Percentiles rank a stretch among this genome's conserved stretches.
phyloP scores from a whole-genome alignment of 2,888 invertebrate genomes.

The Chouioia cunea region DNA sequence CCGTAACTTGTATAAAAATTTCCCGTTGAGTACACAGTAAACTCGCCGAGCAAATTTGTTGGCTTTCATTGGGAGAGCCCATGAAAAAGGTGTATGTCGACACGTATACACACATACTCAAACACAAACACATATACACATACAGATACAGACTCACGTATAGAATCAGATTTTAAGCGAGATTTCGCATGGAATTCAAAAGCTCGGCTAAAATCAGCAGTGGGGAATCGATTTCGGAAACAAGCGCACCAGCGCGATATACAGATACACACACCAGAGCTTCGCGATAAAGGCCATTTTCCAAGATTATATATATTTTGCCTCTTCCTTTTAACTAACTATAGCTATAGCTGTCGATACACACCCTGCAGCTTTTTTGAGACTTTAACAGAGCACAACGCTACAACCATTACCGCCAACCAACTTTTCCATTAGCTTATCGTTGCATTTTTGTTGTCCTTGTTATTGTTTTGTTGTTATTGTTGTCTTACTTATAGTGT shows the following conservation, averaged over 20 bases:
- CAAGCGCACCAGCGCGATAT: not conserved
- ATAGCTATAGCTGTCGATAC: slow-evolving; percentile 47
- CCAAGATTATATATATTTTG: slow-evolving; percentile 12
- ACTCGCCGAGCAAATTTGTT: no score
- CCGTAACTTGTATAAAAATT: slow-evolving; percentile 31
- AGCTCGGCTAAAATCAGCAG: slow-evolving; percentile 7
- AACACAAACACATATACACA: no score
- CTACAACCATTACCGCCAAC: slow-evolving; percentile 24
- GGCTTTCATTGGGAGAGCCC: no score
- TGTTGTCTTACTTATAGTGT: not conserved
- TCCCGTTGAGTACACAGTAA: no score
- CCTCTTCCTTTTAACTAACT: no score
- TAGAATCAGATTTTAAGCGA: slow-evolving; percentile 8
- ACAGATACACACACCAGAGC: no score
- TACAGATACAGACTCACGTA: no score
- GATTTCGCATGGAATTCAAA: slow-evolving; percentile 21
- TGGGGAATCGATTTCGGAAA: slow-evolving; percentile 15
- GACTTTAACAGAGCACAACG: slow-evolving; percentile 50
- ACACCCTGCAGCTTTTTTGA: slow-evolving; percentile 51
- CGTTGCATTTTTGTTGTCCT: slow-evolving; percentile 45
- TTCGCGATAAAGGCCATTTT: slow-evolving; percentile 19
- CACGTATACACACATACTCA: no score
- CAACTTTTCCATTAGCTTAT: slow-evolving; percentile 43
- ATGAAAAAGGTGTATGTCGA: no score
- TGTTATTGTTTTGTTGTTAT: slow-evolving; percentile 33